phyloP scores from a whole-genome alignment of 2,113 vertebrate genomes.

The Anthoscopus minutus region DNA sequence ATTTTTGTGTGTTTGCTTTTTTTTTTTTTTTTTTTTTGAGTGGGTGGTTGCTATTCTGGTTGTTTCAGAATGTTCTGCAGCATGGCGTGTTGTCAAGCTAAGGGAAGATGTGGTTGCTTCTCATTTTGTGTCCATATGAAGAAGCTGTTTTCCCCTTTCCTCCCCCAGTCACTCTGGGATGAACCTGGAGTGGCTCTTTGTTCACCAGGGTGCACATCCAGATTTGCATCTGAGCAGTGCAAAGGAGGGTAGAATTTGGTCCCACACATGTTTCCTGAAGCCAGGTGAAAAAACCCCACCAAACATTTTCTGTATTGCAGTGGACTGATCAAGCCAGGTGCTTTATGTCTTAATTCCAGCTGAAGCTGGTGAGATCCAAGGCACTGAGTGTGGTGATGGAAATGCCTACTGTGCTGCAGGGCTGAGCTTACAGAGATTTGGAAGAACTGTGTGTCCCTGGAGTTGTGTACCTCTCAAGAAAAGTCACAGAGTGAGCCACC shows the following conservation, averaged over 20 bases:
- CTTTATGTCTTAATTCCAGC: background rate
- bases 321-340: background rate
- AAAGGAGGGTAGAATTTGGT: background rate
- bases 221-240: background rate
- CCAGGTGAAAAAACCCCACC: background rate
- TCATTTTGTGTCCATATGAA: background rate
- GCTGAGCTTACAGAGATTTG: background rate
- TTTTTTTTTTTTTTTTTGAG: background rate
- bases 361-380: background rate
- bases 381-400: background rate
- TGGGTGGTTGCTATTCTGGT: conserved; percentile 24
- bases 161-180: background rate
- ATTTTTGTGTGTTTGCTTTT: background rate
- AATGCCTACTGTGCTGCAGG: background rate
- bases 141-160: background rate
- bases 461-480: background rate
- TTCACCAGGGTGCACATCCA: background rate
- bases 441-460: background rate
- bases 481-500: background rate
- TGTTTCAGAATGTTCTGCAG: background rate
- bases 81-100: background rate
- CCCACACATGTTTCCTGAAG: background rate
- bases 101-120: background rate
- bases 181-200: background rate
- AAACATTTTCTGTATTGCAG: background rate